Evolutionary conservation across 2,888 invertebrate genomes (phyloP), one percentile per base, ranked within the genome.

Genomic region (Abrostola tripartita): DNA sequence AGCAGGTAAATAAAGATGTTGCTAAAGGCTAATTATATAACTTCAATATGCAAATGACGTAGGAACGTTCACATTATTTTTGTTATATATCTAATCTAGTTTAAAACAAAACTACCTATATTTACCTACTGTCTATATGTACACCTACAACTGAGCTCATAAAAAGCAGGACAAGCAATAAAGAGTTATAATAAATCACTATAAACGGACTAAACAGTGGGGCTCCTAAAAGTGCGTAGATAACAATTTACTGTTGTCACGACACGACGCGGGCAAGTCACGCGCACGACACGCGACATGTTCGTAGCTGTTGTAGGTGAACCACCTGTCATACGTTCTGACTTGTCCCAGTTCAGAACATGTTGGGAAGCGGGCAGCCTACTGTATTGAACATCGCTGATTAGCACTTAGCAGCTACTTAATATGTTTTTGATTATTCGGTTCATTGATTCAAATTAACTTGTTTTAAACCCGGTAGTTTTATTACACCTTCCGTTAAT

Each of bases 181-280:
- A 86, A 76, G 74, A 77, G 72, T 65, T 57, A 74, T 70, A 78
- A 86, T 90, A 90, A 88, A 90, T 90, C 88, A 90, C 85, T 86
- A 90, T 87, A 88, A 85, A 83, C 76, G 76, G 76, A 14, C 67
- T 80, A 80, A 81, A 64, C 58, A 54, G 62, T 78, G 81, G 78
- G 83, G 65, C 68, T 76, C 73, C 82, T 84, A 84, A 87, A 86
- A 88, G 85, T 88, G 88, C 82, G 84, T 86, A 88, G 88, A 88
- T 90, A 90, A 88, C 87, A 84, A 86, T 89, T 88, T 86, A 87
- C 86, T 74, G 76, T 74, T 78, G 85, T 85, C 85, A 84, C 85
- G 81, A 81, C 74, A 74, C 5, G 73, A 66, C 81, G 88, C 44
- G 24, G 24, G 44, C 14, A 2, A 44, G 44, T 89, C 90, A 90